phyloP scores from a whole-genome alignment of 2,113 vertebrate species.

The Cyrtonyx montezumae region DNA sequence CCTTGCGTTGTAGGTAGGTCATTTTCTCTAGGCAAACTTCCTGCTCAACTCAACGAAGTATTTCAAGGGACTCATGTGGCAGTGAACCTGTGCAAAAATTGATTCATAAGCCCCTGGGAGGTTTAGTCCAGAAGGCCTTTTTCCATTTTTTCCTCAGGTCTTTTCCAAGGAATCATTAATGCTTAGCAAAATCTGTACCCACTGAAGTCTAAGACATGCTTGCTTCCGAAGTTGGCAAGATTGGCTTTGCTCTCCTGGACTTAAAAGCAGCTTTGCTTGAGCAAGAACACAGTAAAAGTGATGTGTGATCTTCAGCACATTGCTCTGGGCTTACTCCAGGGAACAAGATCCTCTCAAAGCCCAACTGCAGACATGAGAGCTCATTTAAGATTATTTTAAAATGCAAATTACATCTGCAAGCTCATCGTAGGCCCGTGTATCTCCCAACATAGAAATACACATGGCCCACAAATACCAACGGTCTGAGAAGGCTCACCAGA shows the following conservation, averaged over 20 bases:
- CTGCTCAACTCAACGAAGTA: background rate
- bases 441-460: background rate
- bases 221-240: constrained; percentile 21
- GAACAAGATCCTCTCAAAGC: constrained; percentile 55
- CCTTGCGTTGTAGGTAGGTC: constrained; percentile 22
- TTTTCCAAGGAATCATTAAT: background rate
- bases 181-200: background rate
- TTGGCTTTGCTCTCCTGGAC: constrained; percentile 18
- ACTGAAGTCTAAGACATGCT: background rate
- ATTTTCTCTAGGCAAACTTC: constrained; percentile 12
- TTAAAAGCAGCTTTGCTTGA: constrained; percentile 63
- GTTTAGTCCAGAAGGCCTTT: background rate
- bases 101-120: background rate
- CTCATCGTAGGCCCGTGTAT: constrained; percentile 4
- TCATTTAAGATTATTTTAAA: constrained; percentile 67
- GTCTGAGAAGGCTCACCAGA: background rate
- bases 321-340: constrained; percentile 54
- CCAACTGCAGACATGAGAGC: constrained; percentile 54
- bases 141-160: background rate
- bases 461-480: background rate
- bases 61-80: background rate
- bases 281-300: constrained; percentile 58
- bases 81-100: background rate
- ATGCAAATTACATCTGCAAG: constrained; percentile 22
- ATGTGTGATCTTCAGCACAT: constrained; percentile 55